phyloP scores from a whole-genome alignment of 2,797 vertebrate genomes.

The Oryzias sinensis region DNA sequence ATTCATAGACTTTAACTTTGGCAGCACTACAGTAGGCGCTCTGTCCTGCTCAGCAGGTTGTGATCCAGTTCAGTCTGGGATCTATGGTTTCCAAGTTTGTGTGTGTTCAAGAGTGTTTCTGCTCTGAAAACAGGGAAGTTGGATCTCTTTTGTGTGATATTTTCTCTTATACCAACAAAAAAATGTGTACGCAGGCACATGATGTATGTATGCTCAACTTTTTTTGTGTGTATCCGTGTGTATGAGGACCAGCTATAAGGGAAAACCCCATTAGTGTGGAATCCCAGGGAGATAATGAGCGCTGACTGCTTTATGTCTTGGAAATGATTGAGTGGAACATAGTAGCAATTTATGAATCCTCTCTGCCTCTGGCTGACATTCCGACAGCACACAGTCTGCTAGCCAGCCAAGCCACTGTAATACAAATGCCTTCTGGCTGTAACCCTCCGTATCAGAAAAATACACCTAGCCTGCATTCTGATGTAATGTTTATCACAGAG shows the following conservation, averaged over 20 bases:
- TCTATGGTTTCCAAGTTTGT: slow-evolving; percentile 14
- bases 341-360: slow-evolving; percentile 60
- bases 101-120: slow-evolving; percentile 4
- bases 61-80: slow-evolving; percentile 30
- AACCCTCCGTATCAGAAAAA: slow-evolving; percentile 19
- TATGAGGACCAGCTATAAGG: slow-evolving; percentile 52
- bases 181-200: neutral
- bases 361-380: slow-evolving; percentile 40
- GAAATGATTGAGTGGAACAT: slow-evolving; percentile 73
- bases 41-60: slow-evolving; percentile 22
- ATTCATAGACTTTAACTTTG: slow-evolving; percentile 12
- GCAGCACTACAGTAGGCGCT: slow-evolving; percentile 7
- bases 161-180: slow-evolving; percentile 1
- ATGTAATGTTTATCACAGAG: slow-evolving; percentile 8
- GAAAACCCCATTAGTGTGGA: slow-evolving; percentile 68
- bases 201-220: neutral
- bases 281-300: slow-evolving; percentile 70
- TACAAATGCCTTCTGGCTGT: slow-evolving; percentile 21
- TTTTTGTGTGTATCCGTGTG: neutral
- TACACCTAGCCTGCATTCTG: slow-evolving; percentile 11
- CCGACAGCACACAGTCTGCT: slow-evolving; percentile 48
- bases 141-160: neutral
- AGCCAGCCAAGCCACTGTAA: slow-evolving; percentile 20
- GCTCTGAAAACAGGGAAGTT: slow-evolving; percentile 1
- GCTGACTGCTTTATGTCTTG: slow-evolving; percentile 72